Evolutionary conservation across 2,113 vertebrate genomes (phyloP), one percentile per base, ranked within the genome.

Genomic region (Thamnophis sirtalis): DNA sequence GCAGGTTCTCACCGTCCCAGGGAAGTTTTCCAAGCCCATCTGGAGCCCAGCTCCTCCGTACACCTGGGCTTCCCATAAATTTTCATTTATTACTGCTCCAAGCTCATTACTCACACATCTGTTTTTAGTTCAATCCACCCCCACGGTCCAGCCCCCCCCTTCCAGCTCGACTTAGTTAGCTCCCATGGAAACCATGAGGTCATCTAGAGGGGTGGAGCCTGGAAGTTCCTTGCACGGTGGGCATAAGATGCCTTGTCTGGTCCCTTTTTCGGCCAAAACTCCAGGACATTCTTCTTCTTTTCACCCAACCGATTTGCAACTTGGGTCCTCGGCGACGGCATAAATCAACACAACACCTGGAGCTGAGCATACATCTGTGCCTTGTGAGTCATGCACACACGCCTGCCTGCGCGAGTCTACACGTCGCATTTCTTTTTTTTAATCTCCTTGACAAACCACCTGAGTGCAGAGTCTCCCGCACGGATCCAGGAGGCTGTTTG

Each of bases 111-210:
- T 96, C 96, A 95, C 60, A 63, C 19, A 38, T 33, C 86, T 85
- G 63, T 53, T 91, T 85, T 89, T 89, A 84, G 80, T 28, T 92
- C 94, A 92, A 63, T 43, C 58, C 91, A 91, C 85, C 58, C 60
- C 49, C 48, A 24, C 8, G 2, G 5, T 19, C 48, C 17, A 43
- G 15, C 49, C 93, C 94, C 95, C 91, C 92, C 93, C 95, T 93
- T 93, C 96, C 95, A 95, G 93, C 94, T 95, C 93, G 54, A 95
- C 92, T 96, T 92, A 93, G 96, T 96, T 96, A 96, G 96, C 95
- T 96, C 93, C 96, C 95, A 97, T 96, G 95, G 96, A 96, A 96
- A 96, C 96, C 95, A 92, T 50, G 94, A 92, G 95, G 95, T 96
- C 93, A 95, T 94, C 93, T 68, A 91, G 68, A 9, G 86, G 95